Evolutionary conservation across 2,113 vertebrate species (phyloP).

Genomic region (Zapornia atra): DNA sequence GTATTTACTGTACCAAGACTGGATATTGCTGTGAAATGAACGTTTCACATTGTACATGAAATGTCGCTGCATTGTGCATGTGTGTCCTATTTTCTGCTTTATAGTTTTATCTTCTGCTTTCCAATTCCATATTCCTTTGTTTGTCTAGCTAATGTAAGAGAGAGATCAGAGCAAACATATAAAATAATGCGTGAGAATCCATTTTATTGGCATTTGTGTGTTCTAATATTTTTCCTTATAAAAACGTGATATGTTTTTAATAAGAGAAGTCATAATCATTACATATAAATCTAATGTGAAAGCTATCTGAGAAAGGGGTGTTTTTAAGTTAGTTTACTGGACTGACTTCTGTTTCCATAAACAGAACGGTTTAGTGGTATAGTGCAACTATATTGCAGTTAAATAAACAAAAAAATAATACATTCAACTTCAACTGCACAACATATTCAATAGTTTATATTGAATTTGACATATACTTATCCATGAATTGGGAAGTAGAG

Average conservation of each 20-base stretch:
- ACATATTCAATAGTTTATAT: background rate
- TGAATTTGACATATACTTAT: background rate
- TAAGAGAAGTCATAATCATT: background rate
- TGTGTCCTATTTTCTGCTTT: background rate
- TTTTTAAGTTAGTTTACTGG: background rate
- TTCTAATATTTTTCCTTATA: background rate
- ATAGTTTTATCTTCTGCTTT: background rate
- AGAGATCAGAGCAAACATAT: background rate
- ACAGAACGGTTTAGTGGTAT: no score
- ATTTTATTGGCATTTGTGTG: background rate
- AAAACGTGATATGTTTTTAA: background rate
- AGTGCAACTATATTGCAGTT: background rate
- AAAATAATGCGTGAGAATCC: background rate
- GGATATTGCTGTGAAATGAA: background rate
- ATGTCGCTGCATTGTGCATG: background rate
- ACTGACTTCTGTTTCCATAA: background rate
- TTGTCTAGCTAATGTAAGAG: background rate
- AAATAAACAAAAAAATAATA: background rate
- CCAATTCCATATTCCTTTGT: background rate
- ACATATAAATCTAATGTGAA: background rate
- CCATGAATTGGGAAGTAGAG: background rate
- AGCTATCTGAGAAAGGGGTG: background rate
- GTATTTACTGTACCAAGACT: background rate
- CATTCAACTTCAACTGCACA: background rate
- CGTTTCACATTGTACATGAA: background rate